Conservation (phyloP, 2,797 vertebrate species). For the Pristis pectinata region DNA sequence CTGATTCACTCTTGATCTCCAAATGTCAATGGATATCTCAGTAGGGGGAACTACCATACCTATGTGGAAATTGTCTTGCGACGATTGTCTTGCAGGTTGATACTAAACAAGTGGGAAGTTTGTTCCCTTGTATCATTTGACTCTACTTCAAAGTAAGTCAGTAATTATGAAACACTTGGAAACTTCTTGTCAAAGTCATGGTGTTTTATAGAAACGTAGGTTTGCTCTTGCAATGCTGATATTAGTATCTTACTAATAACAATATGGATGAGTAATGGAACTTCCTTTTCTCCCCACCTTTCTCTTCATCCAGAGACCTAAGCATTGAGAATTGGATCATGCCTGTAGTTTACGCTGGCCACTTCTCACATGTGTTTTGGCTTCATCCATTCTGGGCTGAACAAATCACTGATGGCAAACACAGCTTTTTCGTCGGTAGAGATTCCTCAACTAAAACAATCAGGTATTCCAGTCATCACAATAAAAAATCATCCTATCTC, state of each 20-base stretch:
- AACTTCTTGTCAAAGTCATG: neutral
- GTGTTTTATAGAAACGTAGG: neutral
- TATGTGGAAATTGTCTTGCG: no score
- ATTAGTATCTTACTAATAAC: neutral
- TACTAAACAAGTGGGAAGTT: neutral
- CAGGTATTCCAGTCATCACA: constrained; percentile 50
- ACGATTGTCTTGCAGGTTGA: no score
- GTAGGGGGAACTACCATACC: no score
- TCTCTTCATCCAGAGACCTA: constrained; percentile 59
- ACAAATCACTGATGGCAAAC: constrained; percentile 60
- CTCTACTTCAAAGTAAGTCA: neutral
- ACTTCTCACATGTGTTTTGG: constrained; percentile 82
- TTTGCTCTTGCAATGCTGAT: neutral
- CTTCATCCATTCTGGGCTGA: constrained; percentile 83
- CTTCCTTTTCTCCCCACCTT: neutral
- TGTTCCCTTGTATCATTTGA: neutral
- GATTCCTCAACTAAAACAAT: constrained; percentile 65
- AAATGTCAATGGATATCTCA: no score
- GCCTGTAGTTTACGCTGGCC: constrained; percentile 93
- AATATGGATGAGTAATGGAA: neutral
- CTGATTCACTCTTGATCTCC: no score
- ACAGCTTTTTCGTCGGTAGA: constrained; percentile 61
- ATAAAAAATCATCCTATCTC: neutral
- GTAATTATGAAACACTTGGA: neutral
- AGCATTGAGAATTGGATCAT: constrained; percentile 98